These are phyloP conservation scores for Microcebus griseorufus DNA, from an alignment of 2,113 vertebrate species.

Conservation along the genomic window DNA sequence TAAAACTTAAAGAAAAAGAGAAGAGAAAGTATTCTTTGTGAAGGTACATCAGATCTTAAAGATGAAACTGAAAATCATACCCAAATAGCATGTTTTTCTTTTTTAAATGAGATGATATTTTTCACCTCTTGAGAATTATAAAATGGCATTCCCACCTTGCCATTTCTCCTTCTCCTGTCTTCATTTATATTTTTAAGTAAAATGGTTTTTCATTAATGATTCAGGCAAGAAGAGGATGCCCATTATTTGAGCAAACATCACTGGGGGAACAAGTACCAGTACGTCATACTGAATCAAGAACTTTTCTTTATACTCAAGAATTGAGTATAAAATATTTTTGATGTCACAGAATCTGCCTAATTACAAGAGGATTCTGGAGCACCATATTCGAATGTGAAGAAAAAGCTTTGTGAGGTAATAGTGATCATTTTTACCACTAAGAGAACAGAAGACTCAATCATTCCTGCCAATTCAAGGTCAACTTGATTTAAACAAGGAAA, in stretches of 20 bases:
- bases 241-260: not conserved
- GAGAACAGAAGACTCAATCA: not conserved
- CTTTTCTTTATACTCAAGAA: not conserved
- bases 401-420: not conserved
- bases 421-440: not conserved
- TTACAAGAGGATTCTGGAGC: not conserved
- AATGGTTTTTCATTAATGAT: not conserved
- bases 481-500: constrained; percentile 4
- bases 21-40: not conserved
- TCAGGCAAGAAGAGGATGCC: not conserved
- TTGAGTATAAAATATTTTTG: not conserved
- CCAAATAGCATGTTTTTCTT: not conserved
- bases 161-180: not conserved
- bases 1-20: not conserved
- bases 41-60: not conserved
- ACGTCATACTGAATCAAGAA: not conserved
- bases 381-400: not conserved
- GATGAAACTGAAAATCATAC: not conserved
- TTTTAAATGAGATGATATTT: not conserved
- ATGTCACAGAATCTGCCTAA: not conserved
- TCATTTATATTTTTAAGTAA: not conserved
- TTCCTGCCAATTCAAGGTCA: not conserved
- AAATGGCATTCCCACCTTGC: not conserved
- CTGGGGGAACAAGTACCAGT: not conserved
- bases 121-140: not conserved